Evolutionary conservation across 2,888 invertebrate genomes (phyloP).

Genomic region (Drosophila paucipuncta): DNA sequence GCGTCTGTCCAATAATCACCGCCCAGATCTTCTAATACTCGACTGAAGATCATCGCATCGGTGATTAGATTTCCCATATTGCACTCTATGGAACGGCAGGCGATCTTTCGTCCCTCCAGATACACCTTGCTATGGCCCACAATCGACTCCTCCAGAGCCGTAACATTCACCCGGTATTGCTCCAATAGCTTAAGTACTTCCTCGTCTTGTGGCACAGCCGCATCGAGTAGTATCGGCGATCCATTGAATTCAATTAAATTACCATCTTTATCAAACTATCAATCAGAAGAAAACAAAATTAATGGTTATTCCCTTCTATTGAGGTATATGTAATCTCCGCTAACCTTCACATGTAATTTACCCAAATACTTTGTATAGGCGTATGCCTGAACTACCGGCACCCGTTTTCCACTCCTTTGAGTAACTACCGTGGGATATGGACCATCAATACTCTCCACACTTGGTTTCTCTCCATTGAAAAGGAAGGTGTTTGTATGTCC

Average conservation of each 20-base stretch:
- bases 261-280: conserved; percentile 89
- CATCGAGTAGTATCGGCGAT: conserved; percentile 91
- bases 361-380: conserved; percentile 97
- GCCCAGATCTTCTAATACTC: conserved; percentile 84
- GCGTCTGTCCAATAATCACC: conserved; percentile 90
- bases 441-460: conserved; percentile 89
- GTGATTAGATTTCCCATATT: conserved; percentile 93
- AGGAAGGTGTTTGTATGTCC: conserved; percentile 97
- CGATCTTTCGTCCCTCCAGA: conserved; percentile 88
- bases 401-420: conserved; percentile 90
- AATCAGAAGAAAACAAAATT: background rate
- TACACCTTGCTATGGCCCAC: conserved; percentile 90
- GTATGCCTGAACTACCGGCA: conserved; percentile 95
- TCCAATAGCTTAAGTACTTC: conserved; percentile 88
- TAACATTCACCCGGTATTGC: conserved; percentile 87
- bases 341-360: conserved; percentile 87
- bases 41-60: conserved; percentile 89
- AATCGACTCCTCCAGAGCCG: conserved; percentile 86
- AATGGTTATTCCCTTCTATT: background rate
- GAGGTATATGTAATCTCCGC: background rate
- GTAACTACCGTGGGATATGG: conserved; percentile 91
- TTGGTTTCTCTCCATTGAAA: conserved; percentile 91
- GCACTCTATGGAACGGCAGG: conserved; percentile 91
- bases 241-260: conserved; percentile 89
- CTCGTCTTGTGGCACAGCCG: conserved; percentile 88